phyloP scores from a whole-genome alignment of 2,113 vertebrate genomes.

The Proterorhinus semilunaris region DNA sequence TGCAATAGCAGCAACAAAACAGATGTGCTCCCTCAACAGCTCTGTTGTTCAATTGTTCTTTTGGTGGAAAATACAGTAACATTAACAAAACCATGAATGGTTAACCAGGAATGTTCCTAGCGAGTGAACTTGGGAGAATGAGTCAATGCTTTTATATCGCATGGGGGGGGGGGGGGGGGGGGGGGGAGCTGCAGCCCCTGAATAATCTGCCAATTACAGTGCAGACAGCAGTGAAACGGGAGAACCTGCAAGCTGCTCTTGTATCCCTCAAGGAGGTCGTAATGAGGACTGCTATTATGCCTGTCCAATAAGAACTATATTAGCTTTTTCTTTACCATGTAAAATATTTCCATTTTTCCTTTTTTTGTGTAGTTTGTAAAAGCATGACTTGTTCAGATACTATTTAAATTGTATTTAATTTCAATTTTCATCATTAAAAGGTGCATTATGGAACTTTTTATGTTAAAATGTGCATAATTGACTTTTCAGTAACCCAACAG shows the following conservation, averaged over 20 bases:
- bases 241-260: conserved; percentile 27
- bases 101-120: conserved; percentile 41
- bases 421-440: too few relatives aligned
- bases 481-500: too few relatives aligned
- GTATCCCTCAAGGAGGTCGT: conserved; percentile 32
- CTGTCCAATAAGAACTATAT: conserved; percentile 8
- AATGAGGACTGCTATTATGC: conserved; percentile 39
- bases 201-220: conserved; percentile 59
- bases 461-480: too few relatives aligned
- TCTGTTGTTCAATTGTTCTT: conserved; percentile 51
- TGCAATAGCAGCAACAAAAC: conserved; percentile 53
- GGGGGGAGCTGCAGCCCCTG: conserved; percentile 19
- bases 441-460: too few relatives aligned
- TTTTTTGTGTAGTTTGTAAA: too few relatives aligned
- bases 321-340: too few relatives aligned
- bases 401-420: too few relatives aligned
- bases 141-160: conserved; percentile 38
- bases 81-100: conserved; percentile 25
- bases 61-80: conserved; percentile 4
- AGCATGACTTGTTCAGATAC: too few relatives aligned
- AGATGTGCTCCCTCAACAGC: conserved; percentile 65
- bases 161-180: too few relatives aligned
- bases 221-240: conserved; percentile 31
- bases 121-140: conserved; percentile 26
- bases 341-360: too few relatives aligned